Percentiles rank a stretch among this genome's conserved stretches.
These are phyloP conservation scores for Parus major DNA, from an alignment of 2,113 vertebrate genomes.

Conservation along the genomic window DNA sequence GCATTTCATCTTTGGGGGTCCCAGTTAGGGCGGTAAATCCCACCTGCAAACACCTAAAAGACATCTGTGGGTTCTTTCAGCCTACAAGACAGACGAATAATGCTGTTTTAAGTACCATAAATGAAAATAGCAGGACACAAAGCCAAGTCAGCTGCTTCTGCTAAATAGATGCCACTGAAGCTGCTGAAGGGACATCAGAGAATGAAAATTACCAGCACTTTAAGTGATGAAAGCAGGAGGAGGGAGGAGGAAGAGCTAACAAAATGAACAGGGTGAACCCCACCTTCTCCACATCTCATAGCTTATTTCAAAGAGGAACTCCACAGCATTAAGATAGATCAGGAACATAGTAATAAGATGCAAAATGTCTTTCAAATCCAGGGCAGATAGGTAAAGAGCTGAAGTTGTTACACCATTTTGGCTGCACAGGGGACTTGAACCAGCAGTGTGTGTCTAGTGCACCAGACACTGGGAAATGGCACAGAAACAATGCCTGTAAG, in stretches of 20 bases:
- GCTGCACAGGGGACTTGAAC: not conserved
- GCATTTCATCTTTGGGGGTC: not conserved
- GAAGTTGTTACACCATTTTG: not conserved
- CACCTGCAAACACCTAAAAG: not conserved
- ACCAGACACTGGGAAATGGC: not conserved
- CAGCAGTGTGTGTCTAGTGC: not conserved
- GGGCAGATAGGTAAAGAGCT: not conserved
- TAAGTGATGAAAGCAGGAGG: not conserved
- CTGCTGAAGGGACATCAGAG: not conserved
- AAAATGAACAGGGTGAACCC: not conserved
- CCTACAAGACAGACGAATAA: conserved; percentile 51
- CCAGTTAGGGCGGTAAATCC: conserved; percentile 1
- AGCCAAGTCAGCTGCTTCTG: not conserved
- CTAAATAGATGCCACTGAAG: not conserved
- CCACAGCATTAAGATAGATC: not conserved
- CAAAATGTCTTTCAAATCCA: conserved; percentile 26
- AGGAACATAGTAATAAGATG: not conserved
- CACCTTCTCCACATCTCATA: not conserved
- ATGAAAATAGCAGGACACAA: conserved; percentile 58
- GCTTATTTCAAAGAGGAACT: not conserved
- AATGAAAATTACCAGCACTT: not conserved
- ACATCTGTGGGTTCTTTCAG: conserved; percentile 64
- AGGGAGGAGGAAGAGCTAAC: not conserved
- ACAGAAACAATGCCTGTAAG: not conserved
- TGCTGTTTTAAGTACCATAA: conserved; percentile 45